Conservation (phyloP, 2,888 invertebrate genomes). For the Rhamnusium bicolor region DNA sequence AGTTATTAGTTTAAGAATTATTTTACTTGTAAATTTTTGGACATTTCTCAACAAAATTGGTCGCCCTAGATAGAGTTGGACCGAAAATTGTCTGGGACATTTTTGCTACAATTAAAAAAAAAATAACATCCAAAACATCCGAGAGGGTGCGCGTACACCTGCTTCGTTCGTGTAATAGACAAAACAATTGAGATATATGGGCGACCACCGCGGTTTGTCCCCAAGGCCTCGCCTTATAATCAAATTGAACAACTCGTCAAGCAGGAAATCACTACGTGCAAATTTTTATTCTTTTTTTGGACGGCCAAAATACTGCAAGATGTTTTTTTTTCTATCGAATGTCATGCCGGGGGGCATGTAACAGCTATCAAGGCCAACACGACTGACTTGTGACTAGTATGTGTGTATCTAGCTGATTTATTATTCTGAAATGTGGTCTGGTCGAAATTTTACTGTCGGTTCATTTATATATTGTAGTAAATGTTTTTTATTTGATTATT, state of each 20-base stretch:
- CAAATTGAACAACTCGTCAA: conserved; percentile 53
- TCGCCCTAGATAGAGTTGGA: too few relatives aligned
- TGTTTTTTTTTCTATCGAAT: conserved; percentile 50
- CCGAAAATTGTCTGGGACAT: too few relatives aligned
- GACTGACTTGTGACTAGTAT: conserved; percentile 39
- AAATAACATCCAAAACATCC: too few relatives aligned
- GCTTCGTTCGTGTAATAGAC: too few relatives aligned
- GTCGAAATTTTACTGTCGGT: conserved; percentile 19
- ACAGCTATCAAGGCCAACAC: conserved; percentile 51
- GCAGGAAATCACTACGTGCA: conserved; percentile 58
- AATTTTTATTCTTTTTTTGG: conserved; percentile 51
- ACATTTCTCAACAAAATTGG: too few relatives aligned
- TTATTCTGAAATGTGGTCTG: conserved; percentile 33
- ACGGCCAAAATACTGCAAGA: conserved; percentile 53
- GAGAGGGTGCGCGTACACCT: too few relatives aligned
- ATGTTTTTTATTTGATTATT: background rate
- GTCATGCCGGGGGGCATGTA: conserved; percentile 45
- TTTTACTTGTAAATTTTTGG: too few relatives aligned
- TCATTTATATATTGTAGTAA: conserved; percentile 22
- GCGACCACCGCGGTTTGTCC: background rate
- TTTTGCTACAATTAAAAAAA: too few relatives aligned
- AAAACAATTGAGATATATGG: too few relatives aligned
- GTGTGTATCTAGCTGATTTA: conserved; percentile 41
- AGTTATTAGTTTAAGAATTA: too few relatives aligned
- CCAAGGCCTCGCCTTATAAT: background rate